Base-by-base conservation (phyloP, 2,797 vertebrate genomes). In the Danionella dracula region DNA sequence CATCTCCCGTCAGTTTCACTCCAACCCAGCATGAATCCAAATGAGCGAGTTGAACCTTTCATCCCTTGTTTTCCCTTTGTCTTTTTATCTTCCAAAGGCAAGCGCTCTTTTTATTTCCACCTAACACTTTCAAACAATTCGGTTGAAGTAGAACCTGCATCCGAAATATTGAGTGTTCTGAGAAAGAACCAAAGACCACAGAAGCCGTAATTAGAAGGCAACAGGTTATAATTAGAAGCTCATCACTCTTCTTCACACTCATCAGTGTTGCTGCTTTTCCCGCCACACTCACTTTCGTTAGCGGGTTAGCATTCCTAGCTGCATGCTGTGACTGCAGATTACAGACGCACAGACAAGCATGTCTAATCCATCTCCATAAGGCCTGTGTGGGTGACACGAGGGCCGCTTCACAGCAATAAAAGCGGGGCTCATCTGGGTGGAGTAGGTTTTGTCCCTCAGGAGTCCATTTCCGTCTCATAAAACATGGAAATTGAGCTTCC, bases 311-410 rank as follows among this genome's bases (percentile, higher is more conserved):
- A 44, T 44, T 13, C 61, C 51, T 41, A 15, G 40, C 46, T 46
- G 51, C 60, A 32, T 1, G 23, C 48, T 63, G 60, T 41, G 48
- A 20, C 37, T 51, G 16, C 7, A 35, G 35, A 63, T 62, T 62
- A 62, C 35, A 61, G 66, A 23, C 60, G 31, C 66, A 53, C 32
- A 1, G 23, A 56, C 50, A 41, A 45, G 3, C 29, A 21, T 13
- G 35, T 15, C 35, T 45, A 11, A 44, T 57, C 48, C 10, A 55
- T 71, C 68, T 75, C 42, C 48, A 63, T 68, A 50, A 68, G 16
- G 13, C 23, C 15, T 1, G 16, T 10, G 16, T 35, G 35, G 17
- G 23, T 54, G 59, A 68, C 64, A 64, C 41, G 32, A 35, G 61
- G 40, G 49, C 50, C 45, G 38, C 56, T 50, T 49, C 5, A 58